Evolutionary conservation across 1,140 invertebrate genomes (phyloP).

Genomic region (Hycleus phaleratus): DNA sequence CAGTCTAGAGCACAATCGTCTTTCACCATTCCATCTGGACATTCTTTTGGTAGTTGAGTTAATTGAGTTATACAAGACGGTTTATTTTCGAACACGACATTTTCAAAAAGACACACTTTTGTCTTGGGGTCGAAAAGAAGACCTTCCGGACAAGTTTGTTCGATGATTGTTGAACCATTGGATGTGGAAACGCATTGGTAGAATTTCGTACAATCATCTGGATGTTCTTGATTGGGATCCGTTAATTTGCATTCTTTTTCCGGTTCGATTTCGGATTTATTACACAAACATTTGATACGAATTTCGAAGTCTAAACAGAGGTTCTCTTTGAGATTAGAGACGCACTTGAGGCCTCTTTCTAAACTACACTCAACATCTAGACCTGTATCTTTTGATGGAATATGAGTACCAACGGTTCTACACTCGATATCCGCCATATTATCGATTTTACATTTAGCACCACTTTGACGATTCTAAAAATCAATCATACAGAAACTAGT

Average conservation of each 20-base stretch:
- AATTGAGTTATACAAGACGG: too few species aligned
- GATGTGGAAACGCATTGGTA: too few species aligned
- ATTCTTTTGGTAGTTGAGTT: constrained; percentile 17
- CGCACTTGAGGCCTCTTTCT: constrained; percentile 61
- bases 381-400: constrained; percentile 57
- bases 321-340: constrained; percentile 33
- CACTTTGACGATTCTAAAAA: constrained; percentile 36
- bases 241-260: too few species aligned
- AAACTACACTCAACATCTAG: constrained; percentile 68
- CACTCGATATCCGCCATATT: constrained; percentile 69
- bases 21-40: constrained; percentile 41
- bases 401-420: constrained; percentile 54
- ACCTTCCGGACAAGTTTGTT: too few species aligned
- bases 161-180: too few species aligned
- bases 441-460: constrained; percentile 46
- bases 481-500: too few species aligned
- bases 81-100: too few species aligned
- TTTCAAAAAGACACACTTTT: too few species aligned
- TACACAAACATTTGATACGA: constrained; percentile 60
- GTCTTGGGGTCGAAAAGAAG: too few species aligned
- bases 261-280: constrained; percentile 12
- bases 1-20: constrained; percentile 50
- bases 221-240: too few species aligned
- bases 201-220: too few species aligned
- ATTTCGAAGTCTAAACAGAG: constrained; percentile 66